These are phyloP conservation scores for Abramis brama DNA, from an alignment of 2,113 vertebrate genomes.

Conservation along the genomic window DNA sequence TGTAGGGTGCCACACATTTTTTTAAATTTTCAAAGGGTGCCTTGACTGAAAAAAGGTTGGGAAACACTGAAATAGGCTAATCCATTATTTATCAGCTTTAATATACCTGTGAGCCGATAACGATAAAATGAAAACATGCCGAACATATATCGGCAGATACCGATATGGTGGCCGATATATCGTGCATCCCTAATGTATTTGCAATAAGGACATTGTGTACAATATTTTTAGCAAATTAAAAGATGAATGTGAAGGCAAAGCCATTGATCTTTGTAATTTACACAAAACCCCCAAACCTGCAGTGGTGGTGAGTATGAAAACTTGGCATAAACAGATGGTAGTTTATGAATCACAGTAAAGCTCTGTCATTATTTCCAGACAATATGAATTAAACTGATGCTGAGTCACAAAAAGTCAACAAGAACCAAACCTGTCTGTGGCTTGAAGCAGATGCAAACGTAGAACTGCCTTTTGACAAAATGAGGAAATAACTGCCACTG, in stretches of 20 bases:
- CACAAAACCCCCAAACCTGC: not conserved
- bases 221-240: not conserved
- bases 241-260: not conserved
- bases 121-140: too few relatives aligned
- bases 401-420: conserved; percentile 48
- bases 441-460: not conserved
- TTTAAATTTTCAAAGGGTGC: too few relatives aligned
- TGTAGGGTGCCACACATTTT: too few relatives aligned
- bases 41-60: too few relatives aligned
- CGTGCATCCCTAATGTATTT: not conserved
- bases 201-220: not conserved
- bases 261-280: not conserved
- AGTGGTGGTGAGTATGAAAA: not conserved
- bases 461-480: not conserved
- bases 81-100: too few relatives aligned
- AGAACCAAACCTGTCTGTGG: conserved; percentile 16
- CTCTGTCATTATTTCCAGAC: conserved; percentile 28
- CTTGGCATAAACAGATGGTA: conserved; percentile 8
- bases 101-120: too few relatives aligned
- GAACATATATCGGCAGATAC: too few relatives aligned
- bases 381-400: conserved; percentile 34
- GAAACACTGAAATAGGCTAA: too few relatives aligned
- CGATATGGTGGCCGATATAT: too few relatives aligned
- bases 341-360: conserved; percentile 29
- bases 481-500: conserved; percentile 12